Percentiles rank a stretch among this genome's conserved stretches.
phyloP scores from a whole-genome alignment of 2,113 vertebrate species.

The Prolemur simus region DNA sequence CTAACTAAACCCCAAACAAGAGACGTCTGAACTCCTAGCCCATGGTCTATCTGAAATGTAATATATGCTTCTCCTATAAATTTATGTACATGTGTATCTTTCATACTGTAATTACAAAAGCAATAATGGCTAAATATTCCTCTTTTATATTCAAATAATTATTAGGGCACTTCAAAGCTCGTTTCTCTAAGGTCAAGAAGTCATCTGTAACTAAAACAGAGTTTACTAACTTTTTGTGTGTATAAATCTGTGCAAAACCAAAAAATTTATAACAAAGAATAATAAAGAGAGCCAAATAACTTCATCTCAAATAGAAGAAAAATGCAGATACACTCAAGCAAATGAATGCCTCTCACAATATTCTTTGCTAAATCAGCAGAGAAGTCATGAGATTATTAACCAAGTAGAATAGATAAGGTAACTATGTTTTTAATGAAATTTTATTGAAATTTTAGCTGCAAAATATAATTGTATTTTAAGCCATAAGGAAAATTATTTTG shows the following conservation, averaged over 20 bases:
- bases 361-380: neutral
- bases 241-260: neutral
- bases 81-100: neutral
- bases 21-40: neutral
- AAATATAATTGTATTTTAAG: neutral
- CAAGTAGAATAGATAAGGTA: neutral
- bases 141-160: constrained; percentile 28
- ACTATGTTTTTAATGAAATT: neutral
- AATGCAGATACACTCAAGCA: neutral
- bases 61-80: neutral
- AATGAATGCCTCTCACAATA: neutral
- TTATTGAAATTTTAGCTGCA: neutral
- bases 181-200: neutral
- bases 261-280: neutral
- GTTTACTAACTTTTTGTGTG: neutral
- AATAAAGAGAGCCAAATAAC: neutral
- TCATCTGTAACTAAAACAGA: neutral
- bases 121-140: neutral
- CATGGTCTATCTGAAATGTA: neutral
- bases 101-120: neutral
- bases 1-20: neutral
- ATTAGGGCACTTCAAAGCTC: neutral
- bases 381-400: neutral
- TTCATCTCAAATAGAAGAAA: constrained; percentile 32
- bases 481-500: neutral